Evolutionary conservation across 2,113 vertebrate genomes (phyloP), one percentile per base, ranked within the genome.

Genomic region (Lepisosteus osseus): DNA sequence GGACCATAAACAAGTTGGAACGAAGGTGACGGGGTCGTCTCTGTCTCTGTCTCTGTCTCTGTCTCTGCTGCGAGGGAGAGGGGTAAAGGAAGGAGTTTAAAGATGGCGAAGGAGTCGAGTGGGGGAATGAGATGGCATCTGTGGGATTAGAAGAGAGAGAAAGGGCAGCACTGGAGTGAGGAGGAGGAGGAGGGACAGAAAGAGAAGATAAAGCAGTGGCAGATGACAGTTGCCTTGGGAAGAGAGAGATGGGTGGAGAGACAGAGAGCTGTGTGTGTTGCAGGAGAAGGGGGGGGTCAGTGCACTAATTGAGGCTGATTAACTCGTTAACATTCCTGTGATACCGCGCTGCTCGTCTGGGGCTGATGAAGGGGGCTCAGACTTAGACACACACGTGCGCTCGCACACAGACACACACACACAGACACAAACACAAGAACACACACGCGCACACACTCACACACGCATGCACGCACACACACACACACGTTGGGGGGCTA

Each of bases 291-390:
- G 68, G 75, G 82, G 75, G 63, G 79, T 70, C 72, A 76, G 72
- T 61, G 70, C 74, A 68, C 87, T 87, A 77, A 86, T 91, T 89
- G 86, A 81, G 86, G 76, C 83, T 84, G 80, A 88, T 87, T 86
- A 83, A 86, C 81, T 85, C 82, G 79, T 84, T 85, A 84, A 86
- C 86, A 79, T 86, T 85, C 80, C 78, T 79, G 72, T 76, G 81
- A 81, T 80, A 72, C 71, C 71, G 56, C 68, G 63, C 64, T 44
- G 59, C 59, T n/a, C 68, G 74, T 71, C 41, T 78, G 5, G 69
- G 66, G 75, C 43, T 61, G 45, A 76, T 81, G 74, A 73, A 59
- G 64, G 40, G 7, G 42, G 78, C 75, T 79, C 73, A 77, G 81
- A 29, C 29, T 29, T 51, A 1, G 9, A 80, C 55, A 69, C 80